Evolutionary conservation across 2,888 invertebrate species (phyloP).

Genomic region (Lepeophtheirus nordmannii): DNA sequence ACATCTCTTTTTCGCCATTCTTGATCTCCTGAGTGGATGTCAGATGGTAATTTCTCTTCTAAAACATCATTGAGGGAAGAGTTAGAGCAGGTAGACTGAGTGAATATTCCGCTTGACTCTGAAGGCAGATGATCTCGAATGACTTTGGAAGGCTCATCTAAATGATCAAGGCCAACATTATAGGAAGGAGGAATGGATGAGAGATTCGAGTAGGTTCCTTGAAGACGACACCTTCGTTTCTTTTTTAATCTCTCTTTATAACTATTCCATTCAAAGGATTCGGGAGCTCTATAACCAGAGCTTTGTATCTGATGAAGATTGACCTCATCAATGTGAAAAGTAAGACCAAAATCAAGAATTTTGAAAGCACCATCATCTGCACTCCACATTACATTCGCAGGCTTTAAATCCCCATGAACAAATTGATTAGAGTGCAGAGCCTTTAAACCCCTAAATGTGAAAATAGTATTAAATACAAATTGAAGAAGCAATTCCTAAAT

Average conservation of each 20-base stretch:
- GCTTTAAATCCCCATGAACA: constrained; percentile 28
- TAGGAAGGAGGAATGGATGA: neutral
- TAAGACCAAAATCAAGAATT: constrained; percentile 27
- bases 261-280: constrained; percentile 18
- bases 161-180: neutral
- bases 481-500: neutral
- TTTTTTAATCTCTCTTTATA: constrained; percentile 22
- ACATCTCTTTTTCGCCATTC: neutral
- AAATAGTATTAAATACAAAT: too few relatives aligned
- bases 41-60: neutral
- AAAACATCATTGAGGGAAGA: neutral
- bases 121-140: neutral
- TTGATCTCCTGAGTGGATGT: neutral
- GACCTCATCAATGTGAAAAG: constrained; percentile 25
- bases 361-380: constrained; percentile 26
- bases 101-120: constrained; percentile 22
- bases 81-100: neutral
- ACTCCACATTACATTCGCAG: constrained; percentile 28
- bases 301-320: constrained; percentile 22
- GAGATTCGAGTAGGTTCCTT: constrained; percentile 3
- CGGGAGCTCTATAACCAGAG: constrained; percentile 16
- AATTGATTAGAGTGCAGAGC: constrained; percentile 17
- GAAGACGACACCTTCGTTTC: constrained; percentile 4
- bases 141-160: neutral
- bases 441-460: constrained; percentile 5